These are phyloP conservation scores for Hypanus sabinus DNA, from an alignment of 2,113 vertebrate species.

Conservation along the genomic window DNA sequence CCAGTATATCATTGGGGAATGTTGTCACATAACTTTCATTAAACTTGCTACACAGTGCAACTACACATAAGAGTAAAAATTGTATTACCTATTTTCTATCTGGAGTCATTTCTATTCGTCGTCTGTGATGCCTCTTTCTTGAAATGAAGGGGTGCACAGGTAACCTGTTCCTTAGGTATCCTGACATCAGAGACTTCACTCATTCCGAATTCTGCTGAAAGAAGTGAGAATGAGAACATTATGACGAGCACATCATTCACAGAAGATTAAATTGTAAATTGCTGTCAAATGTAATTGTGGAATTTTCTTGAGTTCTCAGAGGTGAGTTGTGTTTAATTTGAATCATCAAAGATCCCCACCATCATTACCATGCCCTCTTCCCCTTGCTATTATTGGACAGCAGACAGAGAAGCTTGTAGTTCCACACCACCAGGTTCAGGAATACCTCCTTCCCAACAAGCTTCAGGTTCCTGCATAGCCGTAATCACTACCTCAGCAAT, in stretches of 20 bases:
- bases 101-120: constrained; percentile 6
- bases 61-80: constrained; percentile 13
- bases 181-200: not conserved
- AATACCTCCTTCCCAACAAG: too few relatives aligned
- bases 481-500: too few relatives aligned
- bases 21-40: not conserved
- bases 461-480: too few relatives aligned
- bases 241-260: not conserved
- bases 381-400: too few relatives aligned
- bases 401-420: too few relatives aligned
- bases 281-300: not conserved
- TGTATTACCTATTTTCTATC: constrained; percentile 21
- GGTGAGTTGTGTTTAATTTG: not conserved
- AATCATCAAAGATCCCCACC: too few relatives aligned
- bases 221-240: not conserved
- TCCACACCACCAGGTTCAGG: too few relatives aligned
- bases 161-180: not conserved
- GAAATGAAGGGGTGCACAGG: not conserved
- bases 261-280: not conserved
- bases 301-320: not conserved
- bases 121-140: not conserved
- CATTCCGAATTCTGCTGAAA: not conserved
- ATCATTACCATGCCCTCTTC: too few relatives aligned
- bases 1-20: not conserved
- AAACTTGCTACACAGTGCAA: not conserved